Evolutionary conservation across 2,888 invertebrate genomes (phyloP), one percentile per base, ranked within the genome.

Genomic region (Hemicrepidius hirtus): DNA sequence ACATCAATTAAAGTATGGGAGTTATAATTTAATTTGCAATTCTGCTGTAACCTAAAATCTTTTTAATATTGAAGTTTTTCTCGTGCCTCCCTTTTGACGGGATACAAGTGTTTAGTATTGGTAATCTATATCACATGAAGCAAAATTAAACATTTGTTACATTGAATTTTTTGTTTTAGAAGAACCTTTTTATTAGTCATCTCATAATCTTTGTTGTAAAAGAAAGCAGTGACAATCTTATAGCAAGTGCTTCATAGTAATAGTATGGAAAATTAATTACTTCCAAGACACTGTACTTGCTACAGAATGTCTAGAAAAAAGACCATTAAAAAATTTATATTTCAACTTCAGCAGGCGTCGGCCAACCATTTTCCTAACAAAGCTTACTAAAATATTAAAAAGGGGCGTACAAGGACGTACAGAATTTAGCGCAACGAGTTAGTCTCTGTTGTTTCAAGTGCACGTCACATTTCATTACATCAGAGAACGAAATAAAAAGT

Each of bases 241-340:
- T 53, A 53, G 13, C 53, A 53, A 53, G 53, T 53, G 32, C 53
- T 28, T 53, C 13, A 53, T 28, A n/a, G 16, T 53, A 53, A n/a
- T 53, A 28, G 28, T 53, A 53, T 53, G 32, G 53, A 53, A 53
- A 53, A 53, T 53, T 53, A 53, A 53, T 53, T 53, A 53, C 53
- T 53, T 53, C 53, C 53, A 28, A 53, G 24, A 16, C 53, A 53
- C 28, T 28, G 53, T 53, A 53, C 53, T 53, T 53, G 28, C 53
- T 53, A 32, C 28, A 53, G 24, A 24, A 32, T 53, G 28, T 53
- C 28, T 24, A 53, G 28, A 13, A 53, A 53, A 53, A 53, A 53
- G 32, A 13, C 24, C 24, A 28, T 28, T 24, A 53, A 53, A 53
- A 53, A 53, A 53, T 53, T 24, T 53, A 53, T 53, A 53, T 53